Percentiles rank a stretch among this genome's conserved stretches.
Evolutionary conservation across 2,888 invertebrate species (phyloP).

Genomic region (Agriotes lineatus): DNA sequence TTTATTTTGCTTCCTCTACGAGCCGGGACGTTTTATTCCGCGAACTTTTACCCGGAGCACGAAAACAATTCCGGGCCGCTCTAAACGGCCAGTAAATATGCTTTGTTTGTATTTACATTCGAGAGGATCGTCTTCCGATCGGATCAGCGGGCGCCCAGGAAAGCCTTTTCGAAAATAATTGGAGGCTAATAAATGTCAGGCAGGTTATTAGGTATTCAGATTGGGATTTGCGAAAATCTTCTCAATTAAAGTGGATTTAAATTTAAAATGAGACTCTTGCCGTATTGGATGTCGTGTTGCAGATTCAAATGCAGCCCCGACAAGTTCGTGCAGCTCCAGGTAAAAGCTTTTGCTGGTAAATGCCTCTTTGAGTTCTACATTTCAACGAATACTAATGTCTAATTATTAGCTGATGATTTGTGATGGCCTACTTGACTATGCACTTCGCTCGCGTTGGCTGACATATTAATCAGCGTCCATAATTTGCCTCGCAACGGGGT

Average conservation of each 20-base stretch:
- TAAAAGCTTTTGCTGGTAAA: constrained; percentile 23
- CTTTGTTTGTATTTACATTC: neutral
- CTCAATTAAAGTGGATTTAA: constrained; percentile 37
- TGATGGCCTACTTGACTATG: neutral
- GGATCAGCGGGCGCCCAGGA: no score
- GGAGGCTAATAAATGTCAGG: constrained; percentile 24
- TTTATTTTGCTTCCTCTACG: neutral
- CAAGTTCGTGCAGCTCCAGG: constrained; percentile 19
- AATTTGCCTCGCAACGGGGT: no score
- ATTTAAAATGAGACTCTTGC: constrained; percentile 34
- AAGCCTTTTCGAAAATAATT: constrained; percentile 20
- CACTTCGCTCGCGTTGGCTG: no score
- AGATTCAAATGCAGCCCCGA: constrained; percentile 25
- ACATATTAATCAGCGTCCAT: no score
- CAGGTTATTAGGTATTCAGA: constrained; percentile 28
- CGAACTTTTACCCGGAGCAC: neutral
- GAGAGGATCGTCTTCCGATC: no score
- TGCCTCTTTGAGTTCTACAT: neutral
- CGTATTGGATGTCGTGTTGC: constrained; percentile 27
- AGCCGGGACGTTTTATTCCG: neutral
- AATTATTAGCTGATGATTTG: neutral
- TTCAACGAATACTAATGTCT: neutral
- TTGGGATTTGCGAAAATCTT: constrained; percentile 29
- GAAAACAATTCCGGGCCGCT: neutral
- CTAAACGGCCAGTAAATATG: neutral